Percentiles rank a stretch among this genome's conserved stretches.
Conservation (phyloP, 2,888 invertebrate species). For the Pandemis cinnamomeana region DNA sequence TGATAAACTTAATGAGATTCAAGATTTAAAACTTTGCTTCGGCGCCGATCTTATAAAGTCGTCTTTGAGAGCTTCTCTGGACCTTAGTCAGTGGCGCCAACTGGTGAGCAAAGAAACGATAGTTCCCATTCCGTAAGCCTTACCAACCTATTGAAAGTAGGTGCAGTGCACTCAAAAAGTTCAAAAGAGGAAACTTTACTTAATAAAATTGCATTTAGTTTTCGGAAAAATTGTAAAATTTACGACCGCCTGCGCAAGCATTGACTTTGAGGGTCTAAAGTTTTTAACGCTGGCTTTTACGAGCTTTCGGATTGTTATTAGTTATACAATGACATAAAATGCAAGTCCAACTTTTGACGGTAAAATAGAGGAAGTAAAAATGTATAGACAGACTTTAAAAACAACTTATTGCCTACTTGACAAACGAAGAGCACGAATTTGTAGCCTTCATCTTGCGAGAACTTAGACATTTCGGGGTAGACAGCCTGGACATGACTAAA, state of each 20-base stretch:
- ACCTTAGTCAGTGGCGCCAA: too few species aligned
- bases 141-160: background rate
- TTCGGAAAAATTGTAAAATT: constrained; percentile 37
- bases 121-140: too few species aligned
- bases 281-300: constrained; percentile 29
- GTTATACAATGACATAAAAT: constrained; percentile 39
- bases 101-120: too few species aligned
- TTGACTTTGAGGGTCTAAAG: constrained; percentile 28
- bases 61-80: too few species aligned
- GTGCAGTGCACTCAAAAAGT: background rate
- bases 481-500: too few species aligned
- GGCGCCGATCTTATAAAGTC: too few species aligned
- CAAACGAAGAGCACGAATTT: too few species aligned
- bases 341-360: constrained; percentile 29
- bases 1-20: too few species aligned
- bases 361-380: constrained; percentile 28
- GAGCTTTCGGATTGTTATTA: constrained; percentile 39
- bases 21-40: too few species aligned
- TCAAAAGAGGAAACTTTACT: background rate
- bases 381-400: background rate
- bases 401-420: background rate
- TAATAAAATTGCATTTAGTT: constrained; percentile 23
- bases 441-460: too few species aligned
- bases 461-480: too few species aligned
- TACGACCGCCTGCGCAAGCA: constrained; percentile 21